Evolutionary conservation across 2,888 invertebrate genomes (phyloP).

Genomic region (Aleiodes leptofemur): DNA sequence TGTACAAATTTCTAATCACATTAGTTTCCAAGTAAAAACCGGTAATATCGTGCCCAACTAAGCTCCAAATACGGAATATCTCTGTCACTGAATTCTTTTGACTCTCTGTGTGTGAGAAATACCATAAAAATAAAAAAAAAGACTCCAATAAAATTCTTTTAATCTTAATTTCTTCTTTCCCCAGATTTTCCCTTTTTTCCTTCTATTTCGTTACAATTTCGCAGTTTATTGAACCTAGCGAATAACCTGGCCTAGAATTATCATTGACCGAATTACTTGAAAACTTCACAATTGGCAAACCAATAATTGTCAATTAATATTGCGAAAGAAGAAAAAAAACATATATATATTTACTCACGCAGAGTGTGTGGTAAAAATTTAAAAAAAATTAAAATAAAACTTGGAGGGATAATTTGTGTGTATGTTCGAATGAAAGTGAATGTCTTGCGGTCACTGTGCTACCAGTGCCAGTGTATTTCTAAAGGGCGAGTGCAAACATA

Average conservation of each 20-base stretch:
- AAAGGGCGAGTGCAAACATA: conserved; percentile 28
- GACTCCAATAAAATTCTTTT: too few species aligned
- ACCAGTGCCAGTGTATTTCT: conserved; percentile 22
- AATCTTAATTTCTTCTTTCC: too few species aligned
- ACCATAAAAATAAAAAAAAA: too few species aligned
- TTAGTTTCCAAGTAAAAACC: too few species aligned
- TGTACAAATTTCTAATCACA: too few species aligned
- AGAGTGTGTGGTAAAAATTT: not conserved
- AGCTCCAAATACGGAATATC: too few species aligned
- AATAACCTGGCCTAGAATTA: conserved; percentile 11
- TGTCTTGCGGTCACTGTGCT: conserved; percentile 42
- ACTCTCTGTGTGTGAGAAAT: too few species aligned
- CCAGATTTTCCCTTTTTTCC: not conserved
- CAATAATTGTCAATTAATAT: conserved; percentile 32
- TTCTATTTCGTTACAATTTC: not conserved
- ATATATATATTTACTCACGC: conserved; percentile 1
- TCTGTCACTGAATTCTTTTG: too few species aligned
- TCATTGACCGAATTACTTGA: conserved; percentile 24
- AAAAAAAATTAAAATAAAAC: not conserved
- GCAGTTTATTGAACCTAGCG: not conserved
- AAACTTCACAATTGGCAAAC: not conserved
- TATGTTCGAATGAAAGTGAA: conserved; percentile 54
- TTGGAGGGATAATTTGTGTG: conserved; percentile 44
- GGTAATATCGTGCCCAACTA: too few species aligned
- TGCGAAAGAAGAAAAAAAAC: not conserved